Evolutionary conservation across 1,140 invertebrate genomes (phyloP), one percentile per base, ranked within the genome.

Genomic region (Plodia interpunctella): DNA sequence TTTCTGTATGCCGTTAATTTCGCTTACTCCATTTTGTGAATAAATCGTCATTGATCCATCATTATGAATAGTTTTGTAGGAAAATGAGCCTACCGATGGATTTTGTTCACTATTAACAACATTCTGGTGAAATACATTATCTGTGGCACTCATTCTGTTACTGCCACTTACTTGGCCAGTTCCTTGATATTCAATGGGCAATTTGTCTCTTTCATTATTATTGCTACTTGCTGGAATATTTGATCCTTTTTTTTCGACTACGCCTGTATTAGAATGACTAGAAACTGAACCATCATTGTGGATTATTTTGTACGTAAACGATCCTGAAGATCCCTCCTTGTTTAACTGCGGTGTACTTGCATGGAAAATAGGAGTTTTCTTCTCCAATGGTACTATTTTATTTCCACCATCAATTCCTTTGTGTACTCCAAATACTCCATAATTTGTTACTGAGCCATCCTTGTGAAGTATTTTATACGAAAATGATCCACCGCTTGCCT

Each of bases 371-470:
- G 51, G 51, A 1, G 20, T 21, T 53, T 53, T 21, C 51, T n/a
- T 19, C 8, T n/a, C 9, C 28, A 13, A 35, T 55, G 15, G 55
- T 3, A 18, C 20, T 57, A 15, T 21, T 21, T 49, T 49, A 13
- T 50, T 52, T 52, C 10, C 30, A 32, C 49, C 25, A 13, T 59
- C 15, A 13, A 49, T 38, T 49, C 15, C 50, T 28, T n/a, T 44
- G 5, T 17, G n/a, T 15, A 10, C 20, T 8, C 56, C 56, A 25
- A 25, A 9, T 52, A 49, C 57, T 32, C 4, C 21, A 28, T 57
- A 62, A 11, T 21, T 30, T 38, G 55, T 57, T 6, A 62, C 44
- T 17, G 55, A 49, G 18, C 62, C 62, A 56, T 60, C 62, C 11
- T 60, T 50, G 21, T 59, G 35, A 30, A 55, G 19, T 5, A 21